Evolutionary conservation across 2,888 invertebrate genomes (phyloP).

Genomic region (Agrochola lychnidis): DNA sequence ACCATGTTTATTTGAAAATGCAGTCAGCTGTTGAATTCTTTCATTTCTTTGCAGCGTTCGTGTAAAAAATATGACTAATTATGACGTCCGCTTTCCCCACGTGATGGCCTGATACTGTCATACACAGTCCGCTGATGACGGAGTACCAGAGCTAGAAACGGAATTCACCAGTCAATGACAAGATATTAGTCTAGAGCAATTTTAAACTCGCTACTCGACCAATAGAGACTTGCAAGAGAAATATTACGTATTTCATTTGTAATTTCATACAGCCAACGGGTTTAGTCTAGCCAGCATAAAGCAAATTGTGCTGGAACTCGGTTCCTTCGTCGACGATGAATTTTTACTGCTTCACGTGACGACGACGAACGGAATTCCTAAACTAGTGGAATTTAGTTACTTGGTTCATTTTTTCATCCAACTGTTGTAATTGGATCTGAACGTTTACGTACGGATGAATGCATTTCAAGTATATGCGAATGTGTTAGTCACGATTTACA

Average conservation of each 20-base stretch:
- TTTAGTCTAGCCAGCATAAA: conserved; percentile 59
- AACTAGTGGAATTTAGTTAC: conserved; percentile 51
- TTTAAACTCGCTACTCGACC: conserved; percentile 24
- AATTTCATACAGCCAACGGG: conserved; percentile 51
- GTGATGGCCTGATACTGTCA: conserved; percentile 53
- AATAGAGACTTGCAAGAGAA: conserved; percentile 33
- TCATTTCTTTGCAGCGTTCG: conserved; percentile 40
- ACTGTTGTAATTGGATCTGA: conserved; percentile 54
- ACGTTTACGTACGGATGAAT: conserved; percentile 40
- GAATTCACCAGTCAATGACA: conserved; percentile 33
- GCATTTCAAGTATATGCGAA: conserved; percentile 45
- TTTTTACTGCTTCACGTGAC: conserved; percentile 60
- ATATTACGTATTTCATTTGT: conserved; percentile 55
- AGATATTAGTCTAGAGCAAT: conserved; percentile 28
- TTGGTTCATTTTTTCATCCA: conserved; percentile 44
- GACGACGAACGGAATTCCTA: conserved; percentile 55
- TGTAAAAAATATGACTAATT: conserved; percentile 57
- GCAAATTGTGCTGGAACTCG: conserved; percentile 58
- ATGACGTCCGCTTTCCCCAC: conserved; percentile 51
- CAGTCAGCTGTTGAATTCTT: conserved; percentile 63
- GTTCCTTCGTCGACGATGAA: conserved; percentile 58
- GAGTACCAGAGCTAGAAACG: conserved; percentile 47
- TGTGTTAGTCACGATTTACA: conserved; percentile 34
- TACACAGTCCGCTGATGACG: conserved; percentile 50
- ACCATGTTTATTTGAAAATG: conserved; percentile 54